These are phyloP conservation scores for Lutjanus erythropterus DNA, from an alignment of 2,113 vertebrate genomes.

Conservation along the genomic window DNA sequence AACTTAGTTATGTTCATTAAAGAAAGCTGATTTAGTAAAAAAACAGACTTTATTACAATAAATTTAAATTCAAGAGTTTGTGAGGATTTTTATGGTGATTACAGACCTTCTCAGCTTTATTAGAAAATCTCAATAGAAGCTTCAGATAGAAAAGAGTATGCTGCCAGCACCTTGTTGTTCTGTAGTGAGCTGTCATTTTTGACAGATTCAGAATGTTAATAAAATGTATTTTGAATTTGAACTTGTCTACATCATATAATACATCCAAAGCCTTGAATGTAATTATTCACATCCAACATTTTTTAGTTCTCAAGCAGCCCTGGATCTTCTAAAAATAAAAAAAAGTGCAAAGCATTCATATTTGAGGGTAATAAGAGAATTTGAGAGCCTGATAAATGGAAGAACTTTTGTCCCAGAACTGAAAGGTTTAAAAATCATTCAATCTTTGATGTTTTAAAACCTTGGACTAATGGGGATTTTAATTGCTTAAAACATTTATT, in stretches of 20 bases:
- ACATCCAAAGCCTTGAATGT: neutral
- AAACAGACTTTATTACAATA: no score
- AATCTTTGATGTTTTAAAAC: constrained; percentile 9
- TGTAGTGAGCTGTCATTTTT: neutral
- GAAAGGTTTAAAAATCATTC: neutral
- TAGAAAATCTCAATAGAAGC: no score
- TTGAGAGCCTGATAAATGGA: neutral
- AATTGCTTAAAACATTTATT: neutral
- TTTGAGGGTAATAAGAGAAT: neutral
- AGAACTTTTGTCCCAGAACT: neutral
- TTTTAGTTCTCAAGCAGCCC: neutral
- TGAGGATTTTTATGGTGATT: no score
- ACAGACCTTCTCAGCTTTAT: no score
- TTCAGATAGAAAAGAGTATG: no score
- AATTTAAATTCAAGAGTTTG: no score
- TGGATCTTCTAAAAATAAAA: neutral
- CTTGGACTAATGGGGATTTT: neutral
- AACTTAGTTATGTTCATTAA: no score
- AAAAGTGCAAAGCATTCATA: neutral
- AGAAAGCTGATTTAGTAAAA: no score
- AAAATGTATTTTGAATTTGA: neutral
- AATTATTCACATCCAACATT: neutral
- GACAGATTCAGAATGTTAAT: neutral
- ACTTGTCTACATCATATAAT: neutral
- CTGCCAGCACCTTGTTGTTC: no score